Conservation (phyloP, 2,888 invertebrate genomes). For the Thyatira batis region DNA sequence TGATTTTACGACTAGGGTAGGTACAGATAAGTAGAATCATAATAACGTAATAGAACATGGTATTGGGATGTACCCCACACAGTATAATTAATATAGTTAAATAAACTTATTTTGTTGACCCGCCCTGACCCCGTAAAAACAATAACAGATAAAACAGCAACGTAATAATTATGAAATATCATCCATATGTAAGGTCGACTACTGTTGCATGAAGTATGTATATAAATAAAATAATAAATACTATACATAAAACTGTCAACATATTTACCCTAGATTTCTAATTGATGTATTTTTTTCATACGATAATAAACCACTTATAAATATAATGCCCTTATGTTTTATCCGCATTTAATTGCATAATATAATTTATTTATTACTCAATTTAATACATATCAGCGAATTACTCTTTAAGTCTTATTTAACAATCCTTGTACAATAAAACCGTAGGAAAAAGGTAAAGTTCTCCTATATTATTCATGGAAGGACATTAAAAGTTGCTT, state of each 20-base stretch:
- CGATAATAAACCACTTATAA: not conserved
- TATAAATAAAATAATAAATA: slow-evolving; percentile 19
- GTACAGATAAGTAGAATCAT: too few species aligned
- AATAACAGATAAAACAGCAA: slow-evolving; percentile 40
- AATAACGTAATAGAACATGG: too few species aligned
- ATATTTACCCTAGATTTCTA: slow-evolving; percentile 9
- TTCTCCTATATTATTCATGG: too few species aligned
- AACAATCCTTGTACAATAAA: too few species aligned
- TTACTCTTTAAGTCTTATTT: too few species aligned
- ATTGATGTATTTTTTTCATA: not conserved
- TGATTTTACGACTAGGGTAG: too few species aligned
- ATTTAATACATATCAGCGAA: too few species aligned
- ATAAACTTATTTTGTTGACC: slow-evolving; percentile 39
- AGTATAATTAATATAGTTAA: slow-evolving; percentile 17
- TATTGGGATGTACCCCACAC: not conserved
- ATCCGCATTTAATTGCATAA: too few species aligned
- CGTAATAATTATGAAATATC: slow-evolving; percentile 39
- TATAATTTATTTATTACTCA: too few species aligned
- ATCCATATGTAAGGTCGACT: slow-evolving; percentile 32
- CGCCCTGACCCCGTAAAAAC: slow-evolving; percentile 31
- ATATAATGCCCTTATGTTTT: too few species aligned
- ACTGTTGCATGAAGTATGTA: slow-evolving; percentile 25
- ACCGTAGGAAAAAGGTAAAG: too few species aligned
- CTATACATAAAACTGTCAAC: slow-evolving; percentile 14
- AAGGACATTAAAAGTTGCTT: too few species aligned